Evolutionary conservation across 2,113 vertebrate species (phyloP).

Genomic region (Hyla sarda): DNA sequence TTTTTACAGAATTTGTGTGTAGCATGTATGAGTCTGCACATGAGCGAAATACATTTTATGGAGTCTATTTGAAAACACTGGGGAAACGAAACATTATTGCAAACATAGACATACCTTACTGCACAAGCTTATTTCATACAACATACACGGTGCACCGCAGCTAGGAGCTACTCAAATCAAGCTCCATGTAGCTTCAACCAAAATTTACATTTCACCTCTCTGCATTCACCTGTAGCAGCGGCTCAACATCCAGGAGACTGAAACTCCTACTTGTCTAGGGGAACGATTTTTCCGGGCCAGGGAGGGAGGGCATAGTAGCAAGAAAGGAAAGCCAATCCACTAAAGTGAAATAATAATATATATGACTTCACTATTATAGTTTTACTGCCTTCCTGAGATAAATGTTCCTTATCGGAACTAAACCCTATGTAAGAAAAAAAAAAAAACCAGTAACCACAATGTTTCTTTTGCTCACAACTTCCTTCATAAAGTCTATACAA

Average conservation of each 20-base stretch:
- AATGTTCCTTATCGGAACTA: conserved; percentile 23
- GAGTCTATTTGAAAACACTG: not conserved
- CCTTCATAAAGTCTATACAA: conserved; percentile 36
- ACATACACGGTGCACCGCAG: not conserved
- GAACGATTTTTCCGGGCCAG: not conserved
- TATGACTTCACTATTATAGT: conserved; percentile 13
- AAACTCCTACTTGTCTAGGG: not conserved
- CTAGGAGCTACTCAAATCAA: not conserved
- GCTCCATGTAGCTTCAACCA: not conserved
- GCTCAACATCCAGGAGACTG: not conserved
- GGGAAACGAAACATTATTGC: not conserved
- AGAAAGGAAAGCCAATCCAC: conserved; percentile 25
- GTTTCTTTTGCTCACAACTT: conserved; percentile 28
- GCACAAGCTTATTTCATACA: not conserved
- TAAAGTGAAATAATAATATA: not conserved
- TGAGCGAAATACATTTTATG: not conserved
- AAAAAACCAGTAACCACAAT: conserved; percentile 27
- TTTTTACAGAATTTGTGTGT: too few relatives aligned
- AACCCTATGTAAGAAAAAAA: conserved; percentile 42
- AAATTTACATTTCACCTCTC: not conserved
- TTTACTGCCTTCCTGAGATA: conserved; percentile 43
- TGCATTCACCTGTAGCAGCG: not conserved
- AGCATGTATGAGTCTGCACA: not conserved
- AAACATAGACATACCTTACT: not conserved
- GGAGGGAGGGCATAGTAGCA: not conserved